Percentiles rank a stretch among this genome's conserved stretches.
Evolutionary conservation across 2,797 vertebrate species (phyloP).

Genomic region (Bradypodion ventrale): DNA sequence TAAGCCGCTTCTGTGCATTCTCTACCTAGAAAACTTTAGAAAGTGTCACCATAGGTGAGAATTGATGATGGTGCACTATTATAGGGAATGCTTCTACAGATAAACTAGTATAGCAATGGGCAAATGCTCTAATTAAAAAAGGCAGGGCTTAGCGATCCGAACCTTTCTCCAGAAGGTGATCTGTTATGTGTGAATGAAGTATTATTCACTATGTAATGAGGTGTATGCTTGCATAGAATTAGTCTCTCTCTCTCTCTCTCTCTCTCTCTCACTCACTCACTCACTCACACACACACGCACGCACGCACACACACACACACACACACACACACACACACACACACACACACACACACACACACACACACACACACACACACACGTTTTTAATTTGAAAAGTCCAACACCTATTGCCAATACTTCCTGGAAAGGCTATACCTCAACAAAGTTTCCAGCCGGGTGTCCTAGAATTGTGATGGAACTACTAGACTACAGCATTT

Average conservation of each 20-base stretch:
- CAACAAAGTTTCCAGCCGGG: background rate
- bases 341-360: background rate
- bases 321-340: background rate
- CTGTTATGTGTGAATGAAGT: background rate
- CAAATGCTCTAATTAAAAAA: background rate
- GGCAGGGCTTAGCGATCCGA: background rate
- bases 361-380: background rate
- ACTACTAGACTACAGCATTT: constrained; percentile 42
- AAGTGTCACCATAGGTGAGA: no score
- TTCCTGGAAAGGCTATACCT: background rate
- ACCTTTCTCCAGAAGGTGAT: background rate
- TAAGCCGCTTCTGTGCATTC: no score
- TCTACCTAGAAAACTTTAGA: no score
- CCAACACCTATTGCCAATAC: background rate
- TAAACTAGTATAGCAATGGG: background rate
- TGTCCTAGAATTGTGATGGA: background rate
- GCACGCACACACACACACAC: background rate
- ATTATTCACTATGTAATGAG: background rate
- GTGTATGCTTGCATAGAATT: background rate
- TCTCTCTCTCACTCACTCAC: no score
- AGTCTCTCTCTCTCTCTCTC: no score
- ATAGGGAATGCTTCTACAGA: no score
- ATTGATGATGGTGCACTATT: no score
- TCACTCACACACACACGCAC: no score
- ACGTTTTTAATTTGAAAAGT: background rate